phyloP scores from a whole-genome alignment of 2,113 vertebrate genomes.

The Ophiodon elongatus region DNA sequence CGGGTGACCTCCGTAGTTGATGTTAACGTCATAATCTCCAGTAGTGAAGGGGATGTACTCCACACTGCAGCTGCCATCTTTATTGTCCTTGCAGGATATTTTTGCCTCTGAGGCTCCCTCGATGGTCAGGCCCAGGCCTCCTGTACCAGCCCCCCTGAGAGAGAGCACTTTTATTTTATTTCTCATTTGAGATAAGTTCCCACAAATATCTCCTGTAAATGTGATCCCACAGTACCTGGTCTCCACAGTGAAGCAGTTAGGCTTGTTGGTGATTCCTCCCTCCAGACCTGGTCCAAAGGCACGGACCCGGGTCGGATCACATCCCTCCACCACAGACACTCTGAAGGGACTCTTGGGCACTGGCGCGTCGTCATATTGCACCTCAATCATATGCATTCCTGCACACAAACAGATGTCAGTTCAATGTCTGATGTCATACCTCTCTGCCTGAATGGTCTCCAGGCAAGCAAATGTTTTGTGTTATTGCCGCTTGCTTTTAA shows the following conservation, averaged over 20 bases:
- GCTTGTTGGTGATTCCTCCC: slow-evolving; percentile 91
- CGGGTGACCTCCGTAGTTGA: slow-evolving; percentile 93
- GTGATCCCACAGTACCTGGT: slow-evolving; percentile 76
- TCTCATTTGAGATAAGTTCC: background rate
- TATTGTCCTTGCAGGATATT: slow-evolving; percentile 98
- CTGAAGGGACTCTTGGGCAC: slow-evolving; percentile 95
- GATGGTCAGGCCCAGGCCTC: slow-evolving; percentile 93
- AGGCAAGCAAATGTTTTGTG: slow-evolving; percentile 37
- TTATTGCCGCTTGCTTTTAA: slow-evolving; percentile 39
- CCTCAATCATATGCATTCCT: slow-evolving; percentile 94
- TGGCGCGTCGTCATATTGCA: slow-evolving; percentile 88
- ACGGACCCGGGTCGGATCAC: slow-evolving; percentile 91
- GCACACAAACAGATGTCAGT: slow-evolving; percentile 38
- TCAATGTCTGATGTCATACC: background rate
- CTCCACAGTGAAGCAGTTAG: slow-evolving; percentile 95
- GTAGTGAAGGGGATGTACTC: slow-evolving; percentile 94
- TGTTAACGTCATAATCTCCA: slow-evolving; percentile 95
- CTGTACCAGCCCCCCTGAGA: slow-evolving; percentile 92
- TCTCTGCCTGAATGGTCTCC: slow-evolving; percentile 12
- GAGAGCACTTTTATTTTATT: background rate
- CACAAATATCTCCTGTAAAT: background rate
- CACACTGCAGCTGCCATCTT: slow-evolving; percentile 95
- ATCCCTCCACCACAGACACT: slow-evolving; percentile 92
- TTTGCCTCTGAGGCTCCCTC: slow-evolving; percentile 97
- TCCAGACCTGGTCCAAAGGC: slow-evolving; percentile 94